A percentile compares a stretch with the other conserved stretches of the same genome.
These are phyloP conservation scores for Hemichromis elongatus DNA, from an alignment of 2,113 vertebrate genomes.

Conservation along the genomic window DNA sequence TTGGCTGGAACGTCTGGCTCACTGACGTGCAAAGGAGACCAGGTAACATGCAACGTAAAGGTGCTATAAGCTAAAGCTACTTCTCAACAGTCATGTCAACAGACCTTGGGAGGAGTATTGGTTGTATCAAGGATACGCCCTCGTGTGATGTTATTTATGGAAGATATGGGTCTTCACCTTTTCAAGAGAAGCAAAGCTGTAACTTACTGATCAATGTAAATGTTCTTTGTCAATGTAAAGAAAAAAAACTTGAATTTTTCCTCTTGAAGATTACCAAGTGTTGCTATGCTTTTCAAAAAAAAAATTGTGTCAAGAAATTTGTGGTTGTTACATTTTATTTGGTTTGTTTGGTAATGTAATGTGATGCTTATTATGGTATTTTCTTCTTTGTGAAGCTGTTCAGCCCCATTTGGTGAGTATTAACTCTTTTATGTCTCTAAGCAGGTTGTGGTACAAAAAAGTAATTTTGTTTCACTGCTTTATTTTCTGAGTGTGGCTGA, in stretches of 20 bases:
- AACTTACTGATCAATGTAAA: slow-evolving; percentile 44
- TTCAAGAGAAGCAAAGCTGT: slow-evolving; percentile 4
- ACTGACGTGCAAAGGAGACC: background rate
- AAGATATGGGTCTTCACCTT: background rate
- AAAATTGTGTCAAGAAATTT: slow-evolving; percentile 22
- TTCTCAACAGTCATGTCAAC: background rate
- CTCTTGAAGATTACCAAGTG: slow-evolving; percentile 19
- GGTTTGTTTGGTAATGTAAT: slow-evolving; percentile 16
- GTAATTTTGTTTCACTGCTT: background rate
- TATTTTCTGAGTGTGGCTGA: background rate
- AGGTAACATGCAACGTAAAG: background rate
- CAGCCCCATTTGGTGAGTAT: background rate
- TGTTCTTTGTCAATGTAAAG: slow-evolving; percentile 41
- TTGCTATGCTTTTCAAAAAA: slow-evolving; percentile 27
- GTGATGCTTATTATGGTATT: slow-evolving; percentile 23
- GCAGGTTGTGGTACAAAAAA: background rate
- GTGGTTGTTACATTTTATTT: slow-evolving; percentile 37
- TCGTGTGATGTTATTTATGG: background rate
- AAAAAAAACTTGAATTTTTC: slow-evolving; percentile 16
- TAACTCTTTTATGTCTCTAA: slow-evolving; percentile 21
- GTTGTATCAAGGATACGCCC: background rate
- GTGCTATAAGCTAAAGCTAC: background rate
- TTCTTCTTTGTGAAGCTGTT: slow-evolving; percentile 28
- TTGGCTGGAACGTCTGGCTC: background rate
- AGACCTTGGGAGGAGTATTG: background rate